Base-by-base conservation (phyloP, 2,888 invertebrate genomes). In the Philhelius pedissequus region DNA sequence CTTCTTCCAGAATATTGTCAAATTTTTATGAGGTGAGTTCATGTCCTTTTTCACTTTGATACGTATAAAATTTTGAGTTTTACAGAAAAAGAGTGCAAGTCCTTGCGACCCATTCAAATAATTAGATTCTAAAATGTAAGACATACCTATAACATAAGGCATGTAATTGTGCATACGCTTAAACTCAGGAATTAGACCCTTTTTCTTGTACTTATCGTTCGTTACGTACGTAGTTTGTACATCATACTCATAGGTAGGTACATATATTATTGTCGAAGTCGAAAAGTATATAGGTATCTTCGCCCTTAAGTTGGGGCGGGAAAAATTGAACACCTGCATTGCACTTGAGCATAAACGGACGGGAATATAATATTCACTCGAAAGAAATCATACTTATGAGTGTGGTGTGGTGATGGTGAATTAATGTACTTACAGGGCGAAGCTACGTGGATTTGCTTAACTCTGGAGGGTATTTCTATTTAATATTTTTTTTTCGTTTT, bases 261-360 rank as follows among this genome's bases (percentile, higher is more conserved):
- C 32, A 56, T 56, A n/a, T n/a, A n/a, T 40, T 62, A 68, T 48
- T 25, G 48, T 18, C 25, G 48, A n/a, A 4, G n/a, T 8, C 27
- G 54, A 18, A n/a, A 20, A 4, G 30, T 7, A 60, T 83, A n/a
- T n/a, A n/a, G n/a, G n/a, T n/a, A 74, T 83, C 76, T 81, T 78
- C 79, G 79, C 70, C 81, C 81, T 77, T 71, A 77, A 56, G 66
- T 66, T 84, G 79, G 83, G 79, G 79, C 75, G 84, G 84, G 84
- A 84, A 84, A 79, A 52, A 84, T 80, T 75, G 84, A 84, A 84
- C 84, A 84, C 84, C 84, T 84, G 84, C 84, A 80, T 60, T 80
- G 48, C 79, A 84, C 84, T 84, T 84, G 75, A 84, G 75, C 68
- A 48, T 80, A 83, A 83, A 83, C 83, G 79, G 52, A 79, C 71